Conservation (phyloP, 2,797 vertebrate species). For the Lagodon rhomboides region DNA sequence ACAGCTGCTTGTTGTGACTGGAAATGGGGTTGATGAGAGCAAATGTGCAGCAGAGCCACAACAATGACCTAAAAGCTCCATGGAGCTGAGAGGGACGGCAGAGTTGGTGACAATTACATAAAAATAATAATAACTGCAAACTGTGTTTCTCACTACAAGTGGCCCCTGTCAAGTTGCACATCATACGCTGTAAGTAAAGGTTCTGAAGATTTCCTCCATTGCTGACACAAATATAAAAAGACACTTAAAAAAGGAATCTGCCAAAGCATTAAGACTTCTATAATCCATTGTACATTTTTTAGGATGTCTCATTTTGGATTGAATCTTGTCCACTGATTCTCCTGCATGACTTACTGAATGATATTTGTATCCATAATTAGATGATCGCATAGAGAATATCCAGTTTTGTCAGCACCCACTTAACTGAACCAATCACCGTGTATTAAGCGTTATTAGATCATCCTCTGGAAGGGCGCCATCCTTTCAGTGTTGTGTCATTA, state of each 20-base stretch:
- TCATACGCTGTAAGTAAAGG: neutral
- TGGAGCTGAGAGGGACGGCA: neutral
- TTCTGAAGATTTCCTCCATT: neutral
- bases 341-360: constrained; percentile 37
- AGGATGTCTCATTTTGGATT: constrained; percentile 7
- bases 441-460: constrained; percentile 68
- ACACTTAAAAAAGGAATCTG: neutral
- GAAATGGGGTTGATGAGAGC: neutral
- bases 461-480: constrained; percentile 60
- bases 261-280: neutral
- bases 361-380: constrained; percentile 48
- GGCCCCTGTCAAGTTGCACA: neutral
- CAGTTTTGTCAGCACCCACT: constrained; percentile 66
- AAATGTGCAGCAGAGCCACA: constrained; percentile 4
- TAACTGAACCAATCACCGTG: constrained; percentile 47
- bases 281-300: neutral
- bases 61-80: neutral
- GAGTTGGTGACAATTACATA: neutral
- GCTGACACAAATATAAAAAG: neutral
- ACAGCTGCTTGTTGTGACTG: neutral
- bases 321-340: constrained; percentile 13
- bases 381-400: constrained; percentile 41
- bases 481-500: constrained; percentile 58
- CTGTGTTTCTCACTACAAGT: neutral
- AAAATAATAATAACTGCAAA: constrained; percentile 5